A percentile compares a stretch with the other conserved stretches of the same genome.
phyloP scores from a whole-genome alignment of 53 echinoderm and acorn worm species.

The Paracentrotus lividus region DNA sequence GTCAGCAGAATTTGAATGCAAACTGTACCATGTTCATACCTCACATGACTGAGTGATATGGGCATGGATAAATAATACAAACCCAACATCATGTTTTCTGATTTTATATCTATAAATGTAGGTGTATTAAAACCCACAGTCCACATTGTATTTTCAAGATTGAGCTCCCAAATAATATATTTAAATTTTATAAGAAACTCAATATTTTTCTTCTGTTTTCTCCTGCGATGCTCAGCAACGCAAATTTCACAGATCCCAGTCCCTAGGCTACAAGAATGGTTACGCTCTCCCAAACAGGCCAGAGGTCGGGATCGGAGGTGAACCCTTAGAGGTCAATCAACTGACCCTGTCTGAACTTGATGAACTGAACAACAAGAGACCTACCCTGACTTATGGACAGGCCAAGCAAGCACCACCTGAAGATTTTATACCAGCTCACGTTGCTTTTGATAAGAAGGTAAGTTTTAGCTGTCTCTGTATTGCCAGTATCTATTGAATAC shows the following conservation, averaged over 20 bases:
- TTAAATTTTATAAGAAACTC: too few species aligned
- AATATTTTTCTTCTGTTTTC: background rate
- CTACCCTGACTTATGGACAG: constrained; percentile 95
- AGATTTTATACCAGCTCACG: constrained; percentile 98
- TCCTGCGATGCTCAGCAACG: constrained; percentile 75
- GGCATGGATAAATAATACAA: too few species aligned
- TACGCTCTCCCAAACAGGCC: constrained; percentile 92
- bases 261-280: constrained; percentile 93
- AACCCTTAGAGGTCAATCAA: constrained; percentile 94
- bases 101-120: too few species aligned
- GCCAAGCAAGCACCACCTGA: constrained; percentile 99
- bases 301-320: constrained; percentile 93
- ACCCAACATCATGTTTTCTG: too few species aligned
- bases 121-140: too few species aligned
- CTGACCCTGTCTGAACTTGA: constrained; percentile 87
- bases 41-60: too few species aligned
- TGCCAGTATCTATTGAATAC: too few species aligned
- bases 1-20: too few species aligned
- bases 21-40: too few species aligned
- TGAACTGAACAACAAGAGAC: constrained; percentile 95
- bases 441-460: constrained; percentile 98
- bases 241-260: constrained; percentile 89
- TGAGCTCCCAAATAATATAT: too few species aligned
- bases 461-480: too few species aligned
- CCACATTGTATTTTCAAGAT: too few species aligned